Evolutionary conservation across 2,888 invertebrate species (phyloP).

Genomic region (Ophioninae sp.): DNA sequence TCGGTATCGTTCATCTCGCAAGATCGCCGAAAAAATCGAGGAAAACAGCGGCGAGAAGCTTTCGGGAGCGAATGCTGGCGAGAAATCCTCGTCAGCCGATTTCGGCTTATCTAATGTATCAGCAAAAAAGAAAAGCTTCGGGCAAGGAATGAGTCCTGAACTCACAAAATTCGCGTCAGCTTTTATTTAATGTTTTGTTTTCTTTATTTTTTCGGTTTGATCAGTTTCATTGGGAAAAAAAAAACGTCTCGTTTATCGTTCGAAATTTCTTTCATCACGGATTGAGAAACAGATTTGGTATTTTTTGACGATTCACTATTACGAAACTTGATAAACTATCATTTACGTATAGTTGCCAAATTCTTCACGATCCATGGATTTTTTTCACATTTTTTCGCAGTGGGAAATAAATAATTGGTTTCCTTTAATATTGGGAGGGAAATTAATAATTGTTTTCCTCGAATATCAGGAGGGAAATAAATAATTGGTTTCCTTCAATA

Average conservation of each 20-base stretch:
- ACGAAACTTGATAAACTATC: neutral
- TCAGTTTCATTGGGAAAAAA: neutral
- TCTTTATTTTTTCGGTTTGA: neutral
- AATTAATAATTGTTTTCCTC: too few species aligned
- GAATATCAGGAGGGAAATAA: too few species aligned
- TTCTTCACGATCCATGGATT: too few species aligned
- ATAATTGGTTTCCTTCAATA: too few species aligned
- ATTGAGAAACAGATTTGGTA: neutral
- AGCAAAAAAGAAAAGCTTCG: constrained; percentile 70
- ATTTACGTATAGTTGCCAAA: neutral
- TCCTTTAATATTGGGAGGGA: too few species aligned
- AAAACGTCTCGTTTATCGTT: neutral
- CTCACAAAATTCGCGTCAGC: constrained; percentile 2
- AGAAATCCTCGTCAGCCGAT: constrained; percentile 71
- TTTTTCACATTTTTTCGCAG: too few species aligned
- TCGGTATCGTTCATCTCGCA: constrained; percentile 70
- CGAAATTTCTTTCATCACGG: neutral
- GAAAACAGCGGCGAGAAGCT: constrained; percentile 63
- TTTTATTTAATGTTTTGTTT: neutral
- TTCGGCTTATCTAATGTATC: constrained; percentile 71
- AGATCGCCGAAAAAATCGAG: constrained; percentile 67
- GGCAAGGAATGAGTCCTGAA: constrained; percentile 46
- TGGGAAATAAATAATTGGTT: too few species aligned
- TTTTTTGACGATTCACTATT: neutral
- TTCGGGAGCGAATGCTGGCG: constrained; percentile 72